These are phyloP conservation scores for Fratercula arctica DNA, from an alignment of 2,797 vertebrate genomes.

Conservation along the genomic window DNA sequence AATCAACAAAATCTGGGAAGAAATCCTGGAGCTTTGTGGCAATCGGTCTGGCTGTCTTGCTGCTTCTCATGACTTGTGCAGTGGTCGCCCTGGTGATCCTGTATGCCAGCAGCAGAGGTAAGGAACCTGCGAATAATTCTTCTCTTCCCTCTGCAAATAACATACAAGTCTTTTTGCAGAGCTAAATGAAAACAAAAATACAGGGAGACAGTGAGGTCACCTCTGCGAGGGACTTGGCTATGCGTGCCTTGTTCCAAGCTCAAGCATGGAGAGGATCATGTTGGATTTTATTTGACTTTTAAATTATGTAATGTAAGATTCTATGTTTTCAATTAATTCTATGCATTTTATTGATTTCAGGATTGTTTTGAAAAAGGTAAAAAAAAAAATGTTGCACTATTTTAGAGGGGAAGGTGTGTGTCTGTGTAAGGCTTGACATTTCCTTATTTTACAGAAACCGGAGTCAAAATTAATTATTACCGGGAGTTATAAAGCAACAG, in stretches of 20 bases:
- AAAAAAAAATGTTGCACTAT: background rate
- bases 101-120: slow-evolving; percentile 90
- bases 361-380: background rate
- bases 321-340: background rate
- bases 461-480: background rate
- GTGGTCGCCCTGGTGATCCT: slow-evolving; percentile 87
- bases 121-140: slow-evolving; percentile 1
- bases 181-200: background rate
- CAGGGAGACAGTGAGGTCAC: background rate
- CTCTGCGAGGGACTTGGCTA: background rate
- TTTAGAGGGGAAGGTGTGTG: background rate
- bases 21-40: slow-evolving; percentile 83
- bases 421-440: background rate
- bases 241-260: background rate
- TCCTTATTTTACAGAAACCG: background rate
- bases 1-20: slow-evolving; percentile 82
- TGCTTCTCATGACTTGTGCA: slow-evolving; percentile 88
- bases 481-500: background rate
- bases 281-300: background rate
- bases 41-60: slow-evolving; percentile 82
- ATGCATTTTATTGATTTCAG: background rate
- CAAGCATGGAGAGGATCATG: background rate
- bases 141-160: background rate
- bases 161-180: background rate
- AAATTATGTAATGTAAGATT: background rate